Percentiles rank a stretch among this genome's conserved stretches.
Evolutionary conservation across 2,797 vertebrate genomes (phyloP).

Genomic region (Malacoraja senta): DNA sequence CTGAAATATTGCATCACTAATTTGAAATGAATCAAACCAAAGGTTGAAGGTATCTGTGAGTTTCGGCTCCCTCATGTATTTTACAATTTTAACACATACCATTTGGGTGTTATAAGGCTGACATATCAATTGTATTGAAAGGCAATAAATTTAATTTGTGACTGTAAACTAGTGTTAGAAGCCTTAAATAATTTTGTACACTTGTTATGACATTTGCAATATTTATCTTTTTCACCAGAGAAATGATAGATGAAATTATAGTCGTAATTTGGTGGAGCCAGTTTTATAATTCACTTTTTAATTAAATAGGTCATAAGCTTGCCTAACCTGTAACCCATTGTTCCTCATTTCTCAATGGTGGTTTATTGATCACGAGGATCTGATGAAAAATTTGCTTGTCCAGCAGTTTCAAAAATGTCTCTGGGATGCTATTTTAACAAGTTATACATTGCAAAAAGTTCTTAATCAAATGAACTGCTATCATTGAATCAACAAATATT

Average conservation of each 20-base stretch:
- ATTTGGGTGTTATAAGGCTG: background rate
- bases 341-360: background rate
- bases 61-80: background rate
- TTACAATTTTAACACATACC: background rate
- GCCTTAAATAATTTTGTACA: background rate
- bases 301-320: background rate
- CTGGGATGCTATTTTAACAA: constrained; percentile 40
- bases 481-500: background rate
- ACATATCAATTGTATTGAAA: background rate
- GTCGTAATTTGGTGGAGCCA: background rate
- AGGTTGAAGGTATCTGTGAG: background rate
- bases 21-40: background rate
- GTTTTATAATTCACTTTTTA: background rate
- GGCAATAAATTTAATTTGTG: background rate
- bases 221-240: background rate
- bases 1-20: background rate
- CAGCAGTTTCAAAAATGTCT: constrained; percentile 2
- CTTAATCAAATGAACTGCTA: background rate
- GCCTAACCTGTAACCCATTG: background rate
- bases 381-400: background rate
- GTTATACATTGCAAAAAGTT: background rate
- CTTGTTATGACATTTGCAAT: background rate
- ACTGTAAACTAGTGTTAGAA: background rate
- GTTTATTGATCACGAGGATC: background rate
- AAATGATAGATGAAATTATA: background rate